A percentile compares a stretch with the other conserved stretches of the same genome.
Evolutionary conservation across 2,113 vertebrate species (phyloP).

Genomic region (Trichomycterus rosablanca): DNA sequence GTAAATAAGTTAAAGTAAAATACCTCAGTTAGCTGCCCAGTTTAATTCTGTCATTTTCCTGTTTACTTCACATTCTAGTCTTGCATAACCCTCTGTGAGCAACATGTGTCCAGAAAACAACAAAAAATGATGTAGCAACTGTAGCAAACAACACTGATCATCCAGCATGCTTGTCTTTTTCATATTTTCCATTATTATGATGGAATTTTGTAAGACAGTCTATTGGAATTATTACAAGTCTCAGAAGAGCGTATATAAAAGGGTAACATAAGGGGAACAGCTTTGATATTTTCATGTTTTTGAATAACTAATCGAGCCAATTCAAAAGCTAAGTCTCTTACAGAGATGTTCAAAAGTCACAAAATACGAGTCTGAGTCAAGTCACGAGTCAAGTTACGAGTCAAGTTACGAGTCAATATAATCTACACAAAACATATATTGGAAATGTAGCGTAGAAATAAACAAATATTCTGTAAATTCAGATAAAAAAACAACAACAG

Average conservation of each 20-base stretch:
- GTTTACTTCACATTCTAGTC: conserved; percentile 9
- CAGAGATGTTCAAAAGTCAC: no score
- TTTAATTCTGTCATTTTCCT: conserved; percentile 15
- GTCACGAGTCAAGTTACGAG: no score
- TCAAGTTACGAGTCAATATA: no score
- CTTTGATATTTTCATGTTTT: background rate
- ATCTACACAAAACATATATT: no score
- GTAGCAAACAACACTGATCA: conserved; percentile 19
- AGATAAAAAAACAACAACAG: no score
- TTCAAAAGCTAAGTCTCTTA: no score
- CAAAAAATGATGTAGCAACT: conserved; percentile 20
- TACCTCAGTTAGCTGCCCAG: background rate
- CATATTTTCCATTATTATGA: conserved; percentile 17
- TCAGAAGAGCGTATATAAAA: no score
- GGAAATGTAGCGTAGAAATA: no score
- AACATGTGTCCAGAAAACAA: conserved; percentile 20
- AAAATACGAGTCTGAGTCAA: no score
- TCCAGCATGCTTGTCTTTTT: conserved; percentile 3
- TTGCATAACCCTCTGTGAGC: conserved; percentile 24
- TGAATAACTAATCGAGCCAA: background rate
- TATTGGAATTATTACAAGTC: no score
- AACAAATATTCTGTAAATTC: no score
- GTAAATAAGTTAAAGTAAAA: conserved; percentile 3
- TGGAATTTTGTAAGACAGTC: conserved; percentile 12
- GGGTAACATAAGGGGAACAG: no score